These are phyloP conservation scores for Eupsittula cactorum DNA, from an alignment of 2,113 vertebrate genomes.

Conservation along the genomic window DNA sequence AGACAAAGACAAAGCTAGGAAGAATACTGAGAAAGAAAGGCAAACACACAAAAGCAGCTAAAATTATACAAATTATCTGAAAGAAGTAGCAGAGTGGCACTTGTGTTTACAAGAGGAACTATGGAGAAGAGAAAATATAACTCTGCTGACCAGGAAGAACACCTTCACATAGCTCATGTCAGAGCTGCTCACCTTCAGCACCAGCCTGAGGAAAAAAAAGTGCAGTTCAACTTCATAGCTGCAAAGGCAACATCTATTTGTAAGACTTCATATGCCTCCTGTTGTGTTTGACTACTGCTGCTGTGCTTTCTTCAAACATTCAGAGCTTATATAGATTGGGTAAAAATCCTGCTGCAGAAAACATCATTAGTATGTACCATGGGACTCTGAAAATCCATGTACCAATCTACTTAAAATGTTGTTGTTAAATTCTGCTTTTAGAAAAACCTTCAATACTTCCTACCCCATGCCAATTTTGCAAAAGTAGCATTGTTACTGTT, in stretches of 20 bases:
- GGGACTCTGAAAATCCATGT: neutral
- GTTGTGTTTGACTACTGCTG: neutral
- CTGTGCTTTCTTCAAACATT: slow-evolving; percentile 8
- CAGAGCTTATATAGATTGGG: neutral
- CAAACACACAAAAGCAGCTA: neutral
- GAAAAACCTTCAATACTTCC: neutral
- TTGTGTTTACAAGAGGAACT: neutral
- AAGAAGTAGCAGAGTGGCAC: neutral
- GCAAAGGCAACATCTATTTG: neutral
- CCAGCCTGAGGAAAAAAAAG: neutral
- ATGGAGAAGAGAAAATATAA: neutral
- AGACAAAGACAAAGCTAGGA: neutral
- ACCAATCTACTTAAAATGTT: slow-evolving; percentile 6
- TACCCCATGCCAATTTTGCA: neutral
- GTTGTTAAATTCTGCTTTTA: slow-evolving; percentile 23
- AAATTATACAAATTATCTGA: neutral
- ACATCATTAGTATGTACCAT: neutral
- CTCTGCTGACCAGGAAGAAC: neutral
- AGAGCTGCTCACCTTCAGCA: neutral
- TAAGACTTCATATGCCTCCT: neutral
- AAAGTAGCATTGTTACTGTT: neutral
- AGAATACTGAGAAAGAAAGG: neutral
- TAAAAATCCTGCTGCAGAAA: slow-evolving; percentile 1
- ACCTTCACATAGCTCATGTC: neutral
- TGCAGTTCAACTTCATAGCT: neutral